Base-by-base conservation (phyloP, 2,888 invertebrate species). In the Acanthococcus lagerstroemiae region DNA sequence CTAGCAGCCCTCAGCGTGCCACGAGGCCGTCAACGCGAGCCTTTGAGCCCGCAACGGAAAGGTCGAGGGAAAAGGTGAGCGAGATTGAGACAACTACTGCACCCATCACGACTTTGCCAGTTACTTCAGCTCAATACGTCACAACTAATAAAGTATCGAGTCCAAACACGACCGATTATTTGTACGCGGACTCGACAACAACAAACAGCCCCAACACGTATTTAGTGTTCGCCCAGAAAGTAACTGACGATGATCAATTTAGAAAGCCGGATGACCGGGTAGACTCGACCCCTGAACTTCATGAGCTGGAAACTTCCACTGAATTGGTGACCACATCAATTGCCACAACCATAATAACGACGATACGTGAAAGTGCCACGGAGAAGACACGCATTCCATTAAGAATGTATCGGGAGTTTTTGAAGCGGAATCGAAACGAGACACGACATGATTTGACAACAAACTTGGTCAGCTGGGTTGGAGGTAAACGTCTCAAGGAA, bases 321-420 rank as follows among this genome's bases (percentile, higher is more conserved):
- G 46, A 46, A n/a, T 12, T 46, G 30, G 26, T 37, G 12, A 45
- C 44, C 44, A 68, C 77, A 46, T 72, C 79, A 2, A 73, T 74
- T 17, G 73, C 77, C 1, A 79, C 79, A 26, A 75, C 78, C 69
- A 73, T 79, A 25, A 76, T 79, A 9, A 79, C 79, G 3, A 77
- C 78, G 3, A 75, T 79, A 19, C 75, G 76, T 19, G 79, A 79
- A 70, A 78, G 75, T 0, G 77, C 78, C 0, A 79, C 79, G 1
- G 78, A 78, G 68, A 73, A 78, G 55, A 78, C 78, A 68, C 77
- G 74, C 68, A 77, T 79, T 61, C 74, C 77, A 6, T 75, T 78
- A 37, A 74, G 73, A 58, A 74, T 76, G 21, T 61, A 61, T 30
- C 25, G 37, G 4, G 61, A 61, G 25, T 61, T 48, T 7, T 21